These are phyloP conservation scores for Trididemnum nubilum DNA, from an alignment of 23 tunicate genomes.

Conservation along the genomic window DNA sequence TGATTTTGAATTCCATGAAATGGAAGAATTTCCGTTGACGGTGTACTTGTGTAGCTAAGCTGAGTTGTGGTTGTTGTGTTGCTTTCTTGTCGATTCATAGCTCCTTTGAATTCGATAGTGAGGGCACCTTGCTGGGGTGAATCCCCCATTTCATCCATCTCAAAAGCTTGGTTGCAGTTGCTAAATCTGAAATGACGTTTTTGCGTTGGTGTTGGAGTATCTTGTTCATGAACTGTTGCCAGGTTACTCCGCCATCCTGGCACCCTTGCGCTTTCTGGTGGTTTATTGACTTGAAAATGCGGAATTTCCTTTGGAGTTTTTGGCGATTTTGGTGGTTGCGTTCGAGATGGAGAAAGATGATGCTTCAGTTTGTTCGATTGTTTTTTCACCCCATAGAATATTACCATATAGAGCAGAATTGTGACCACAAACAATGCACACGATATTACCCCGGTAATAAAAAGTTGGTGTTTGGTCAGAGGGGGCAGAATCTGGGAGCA, in stretches of 20 bases:
- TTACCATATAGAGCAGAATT: constrained; percentile 28
- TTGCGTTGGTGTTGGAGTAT: neutral
- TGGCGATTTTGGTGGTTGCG: neutral
- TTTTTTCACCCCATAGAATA: constrained; percentile 46
- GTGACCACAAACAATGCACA: constrained; percentile 23
- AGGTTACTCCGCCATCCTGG: constrained; percentile 7
- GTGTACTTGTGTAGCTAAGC: neutral
- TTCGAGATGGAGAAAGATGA: neutral
- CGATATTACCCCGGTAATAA: constrained; percentile 26
- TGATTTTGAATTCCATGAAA: neutral
- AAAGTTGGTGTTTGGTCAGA: constrained; percentile 47
- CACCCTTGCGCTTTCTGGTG: neutral
- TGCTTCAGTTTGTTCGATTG: constrained; percentile 23
- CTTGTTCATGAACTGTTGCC: neutral
- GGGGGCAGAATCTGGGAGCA: constrained; percentile 80
- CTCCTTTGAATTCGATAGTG: neutral
- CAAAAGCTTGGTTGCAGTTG: neutral
- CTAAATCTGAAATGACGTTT: neutral
- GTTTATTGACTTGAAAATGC: neutral
- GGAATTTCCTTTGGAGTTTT: neutral
- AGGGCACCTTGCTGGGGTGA: neutral
- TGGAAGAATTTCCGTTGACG: neutral
- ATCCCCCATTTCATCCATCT: neutral
- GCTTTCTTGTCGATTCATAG: constrained; percentile 17
- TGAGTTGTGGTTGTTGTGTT: neutral